These are phyloP conservation scores for Notodromas monacha DNA, from an alignment of 2,888 invertebrate species.

Conservation along the genomic window DNA sequence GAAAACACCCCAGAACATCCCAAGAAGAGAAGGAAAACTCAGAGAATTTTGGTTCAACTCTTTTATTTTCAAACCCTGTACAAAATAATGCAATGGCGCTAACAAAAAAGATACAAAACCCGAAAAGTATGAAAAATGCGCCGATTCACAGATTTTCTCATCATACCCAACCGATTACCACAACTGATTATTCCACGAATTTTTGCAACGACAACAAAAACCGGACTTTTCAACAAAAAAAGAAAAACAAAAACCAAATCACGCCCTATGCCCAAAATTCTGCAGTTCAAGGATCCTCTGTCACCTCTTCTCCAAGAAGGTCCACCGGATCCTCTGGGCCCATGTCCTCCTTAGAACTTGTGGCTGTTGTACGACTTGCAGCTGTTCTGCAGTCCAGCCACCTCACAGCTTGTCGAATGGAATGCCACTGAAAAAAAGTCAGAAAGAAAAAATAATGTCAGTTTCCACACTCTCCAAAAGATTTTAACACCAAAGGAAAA, in stretches of 20 bases:
- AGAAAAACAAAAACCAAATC: constrained; percentile 1
- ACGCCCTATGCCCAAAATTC: constrained; percentile 2
- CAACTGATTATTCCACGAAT: constrained; percentile 4
- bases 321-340: constrained; percentile 4
- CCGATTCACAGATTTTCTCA: constrained; percentile 4
- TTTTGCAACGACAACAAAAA: constrained; percentile 1
- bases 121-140: constrained; percentile 4
- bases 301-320: constrained; percentile 2
- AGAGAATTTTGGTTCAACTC: constrained; percentile 4
- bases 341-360: constrained; percentile 4
- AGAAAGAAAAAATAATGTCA: constrained; percentile 4
- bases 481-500: constrained; percentile 4
- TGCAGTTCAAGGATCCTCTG: constrained; percentile 4
- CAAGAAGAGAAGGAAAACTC: constrained; percentile 4
- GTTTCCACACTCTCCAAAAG: constrained; percentile 1
- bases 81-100: constrained; percentile 4
- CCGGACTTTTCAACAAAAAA: background rate
- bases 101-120: constrained; percentile 4
- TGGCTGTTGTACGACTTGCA: constrained; percentile 4
- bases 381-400: constrained; percentile 4
- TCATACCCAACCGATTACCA: constrained; percentile 1
- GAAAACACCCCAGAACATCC: constrained; percentile 4
- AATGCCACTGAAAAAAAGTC: constrained; percentile 4
- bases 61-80: constrained; percentile 1
- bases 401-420: constrained; percentile 4